phyloP scores from a whole-genome alignment of 2,113 vertebrate species.

The Leucopsar rothschildi region DNA sequence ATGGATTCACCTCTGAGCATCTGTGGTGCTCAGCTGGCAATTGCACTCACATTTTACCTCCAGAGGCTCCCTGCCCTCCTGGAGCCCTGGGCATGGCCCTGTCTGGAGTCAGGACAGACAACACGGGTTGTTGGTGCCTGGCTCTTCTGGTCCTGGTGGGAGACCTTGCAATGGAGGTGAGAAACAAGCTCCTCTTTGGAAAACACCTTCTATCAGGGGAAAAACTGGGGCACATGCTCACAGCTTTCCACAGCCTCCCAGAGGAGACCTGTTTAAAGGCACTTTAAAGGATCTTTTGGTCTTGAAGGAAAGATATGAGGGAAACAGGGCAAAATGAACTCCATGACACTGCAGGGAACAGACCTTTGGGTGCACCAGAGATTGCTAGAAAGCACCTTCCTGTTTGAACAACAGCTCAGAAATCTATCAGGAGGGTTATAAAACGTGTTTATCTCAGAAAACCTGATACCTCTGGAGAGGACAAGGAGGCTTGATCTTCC shows the following conservation, averaged over 20 bases:
- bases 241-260: neutral
- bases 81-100: neutral
- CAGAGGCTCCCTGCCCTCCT: neutral
- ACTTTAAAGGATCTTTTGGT: neutral
- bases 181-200: neutral
- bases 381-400: conserved; percentile 2
- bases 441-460: neutral
- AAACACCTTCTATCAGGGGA: neutral
- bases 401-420: neutral
- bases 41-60: neutral
- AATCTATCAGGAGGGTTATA: neutral
- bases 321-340: neutral
- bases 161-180: neutral
- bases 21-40: neutral
- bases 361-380: neutral
- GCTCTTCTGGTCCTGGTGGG: neutral
- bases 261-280: neutral
- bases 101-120: neutral
- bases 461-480: neutral
- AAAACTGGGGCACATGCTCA: neutral
- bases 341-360: neutral
- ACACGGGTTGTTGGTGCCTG: neutral
- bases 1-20: neutral
- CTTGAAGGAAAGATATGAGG: neutral
- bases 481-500: neutral